Percentiles rank a stretch among this genome's conserved stretches.
phyloP scores from a whole-genome alignment of 2,888 invertebrate genomes.

The Aspidiotus rigidus region DNA sequence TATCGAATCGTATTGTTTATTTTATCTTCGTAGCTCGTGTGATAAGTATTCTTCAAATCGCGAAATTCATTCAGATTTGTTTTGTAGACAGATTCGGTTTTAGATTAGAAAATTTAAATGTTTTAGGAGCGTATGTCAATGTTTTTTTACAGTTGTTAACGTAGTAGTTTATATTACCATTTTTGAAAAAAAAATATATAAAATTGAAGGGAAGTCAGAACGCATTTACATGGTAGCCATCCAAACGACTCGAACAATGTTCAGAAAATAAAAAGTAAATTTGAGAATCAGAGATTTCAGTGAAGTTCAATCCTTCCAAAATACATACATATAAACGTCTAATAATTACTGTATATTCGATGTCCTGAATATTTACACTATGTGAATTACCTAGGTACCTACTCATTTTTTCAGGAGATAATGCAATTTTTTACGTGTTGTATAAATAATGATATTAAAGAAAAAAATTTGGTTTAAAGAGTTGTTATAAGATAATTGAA shows the following conservation, averaged over 20 bases:
- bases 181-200: background rate
- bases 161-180: background rate
- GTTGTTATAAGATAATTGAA: conserved; percentile 1
- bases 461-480: background rate
- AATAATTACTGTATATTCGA: background rate
- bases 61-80: background rate
- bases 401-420: background rate
- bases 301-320: background rate
- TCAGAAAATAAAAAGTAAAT: background rate
- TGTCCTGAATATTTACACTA: background rate
- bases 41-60: background rate
- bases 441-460: background rate
- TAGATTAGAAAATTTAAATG: no score
- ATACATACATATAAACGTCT: background rate
- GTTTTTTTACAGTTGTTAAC: conserved; percentile 2
- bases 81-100: no score
- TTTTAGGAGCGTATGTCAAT: no score
- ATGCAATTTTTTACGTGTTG: background rate
- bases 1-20: background rate
- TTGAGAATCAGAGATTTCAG: background rate
- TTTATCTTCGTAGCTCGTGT: background rate
- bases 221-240: background rate
- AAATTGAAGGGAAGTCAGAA: background rate
- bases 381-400: no score
- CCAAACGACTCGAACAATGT: conserved; percentile 2